Percentiles rank a stretch among this genome's conserved stretches.
phyloP scores from a whole-genome alignment of 2,888 invertebrate genomes.

The Eupithecia subumbrata region DNA sequence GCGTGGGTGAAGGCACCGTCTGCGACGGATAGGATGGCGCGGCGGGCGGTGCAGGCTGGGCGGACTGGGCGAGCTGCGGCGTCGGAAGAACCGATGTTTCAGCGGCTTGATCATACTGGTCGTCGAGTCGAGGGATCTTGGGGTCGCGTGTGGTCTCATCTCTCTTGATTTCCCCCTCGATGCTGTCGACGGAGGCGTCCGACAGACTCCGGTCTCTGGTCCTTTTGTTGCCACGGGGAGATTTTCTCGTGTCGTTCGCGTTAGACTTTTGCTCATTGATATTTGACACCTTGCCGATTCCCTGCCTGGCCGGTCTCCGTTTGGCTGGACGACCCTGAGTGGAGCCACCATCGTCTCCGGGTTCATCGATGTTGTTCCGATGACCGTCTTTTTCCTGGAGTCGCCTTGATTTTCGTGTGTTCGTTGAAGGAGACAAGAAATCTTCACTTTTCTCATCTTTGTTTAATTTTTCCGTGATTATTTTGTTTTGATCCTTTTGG shows the following conservation, averaged over 20 bases:
- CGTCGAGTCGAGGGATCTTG: constrained; percentile 62
- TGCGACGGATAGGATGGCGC: constrained; percentile 9
- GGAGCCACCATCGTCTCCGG: constrained; percentile 88
- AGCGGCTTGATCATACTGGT: constrained; percentile 33
- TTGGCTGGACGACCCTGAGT: constrained; percentile 57
- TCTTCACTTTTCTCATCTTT: constrained; percentile 84
- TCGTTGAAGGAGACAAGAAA: constrained; percentile 85
- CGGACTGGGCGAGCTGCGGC: constrained; percentile 30
- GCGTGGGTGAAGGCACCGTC: neutral
- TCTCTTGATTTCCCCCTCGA: constrained; percentile 81
- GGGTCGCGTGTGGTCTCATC: constrained; percentile 62
- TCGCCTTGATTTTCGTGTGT: constrained; percentile 92
- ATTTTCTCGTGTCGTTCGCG: constrained; percentile 81
- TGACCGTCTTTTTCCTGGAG: constrained; percentile 91
- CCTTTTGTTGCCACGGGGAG: constrained; percentile 86
- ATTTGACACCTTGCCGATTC: constrained; percentile 61
- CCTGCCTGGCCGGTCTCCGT: constrained; percentile 84
- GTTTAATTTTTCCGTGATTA: constrained; percentile 58
- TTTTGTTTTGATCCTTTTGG: constrained; percentile 67
- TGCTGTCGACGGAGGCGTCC: constrained; percentile 86
- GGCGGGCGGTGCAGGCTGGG: constrained; percentile 20
- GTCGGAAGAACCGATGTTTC: constrained; percentile 23
- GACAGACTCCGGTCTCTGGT: constrained; percentile 86
- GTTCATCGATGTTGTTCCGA: constrained; percentile 92
- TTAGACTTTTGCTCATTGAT: constrained; percentile 56